phyloP scores from a whole-genome alignment of 2,797 vertebrate species.

The Pangasius djambal region DNA sequence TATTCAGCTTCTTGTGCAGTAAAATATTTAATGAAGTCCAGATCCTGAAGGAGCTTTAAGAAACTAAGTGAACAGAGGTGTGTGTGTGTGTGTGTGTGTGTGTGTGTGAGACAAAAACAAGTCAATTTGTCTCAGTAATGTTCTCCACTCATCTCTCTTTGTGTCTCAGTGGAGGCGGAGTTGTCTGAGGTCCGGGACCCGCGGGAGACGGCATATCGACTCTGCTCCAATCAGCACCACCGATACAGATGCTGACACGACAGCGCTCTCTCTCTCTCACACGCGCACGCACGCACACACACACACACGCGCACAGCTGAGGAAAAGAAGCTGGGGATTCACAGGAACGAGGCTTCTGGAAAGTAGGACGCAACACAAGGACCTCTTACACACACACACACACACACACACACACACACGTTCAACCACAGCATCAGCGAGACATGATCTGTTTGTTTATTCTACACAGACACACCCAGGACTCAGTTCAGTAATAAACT shows the following conservation, averaged over 20 bases:
- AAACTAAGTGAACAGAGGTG: background rate
- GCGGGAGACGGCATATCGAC: constrained; percentile 27
- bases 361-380: background rate
- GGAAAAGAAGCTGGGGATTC: background rate
- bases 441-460: background rate
- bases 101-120: background rate
- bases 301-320: background rate
- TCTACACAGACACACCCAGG: background rate
- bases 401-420: background rate
- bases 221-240: constrained; percentile 1
- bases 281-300: constrained; percentile 8
- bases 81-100: background rate
- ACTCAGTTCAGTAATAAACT: background rate
- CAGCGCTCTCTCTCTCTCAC: background rate
- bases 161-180: constrained; percentile 48
- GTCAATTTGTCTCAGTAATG: background rate
- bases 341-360: background rate
- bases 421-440: background rate
- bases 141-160: background rate
- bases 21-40: background rate
- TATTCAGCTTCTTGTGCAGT: background rate
- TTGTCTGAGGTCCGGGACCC: constrained; percentile 31
- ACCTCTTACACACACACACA: background rate
- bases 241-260: background rate
- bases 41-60: background rate